Base-by-base conservation (phyloP, 2,797 vertebrate genomes). In the Anableps anableps region DNA sequence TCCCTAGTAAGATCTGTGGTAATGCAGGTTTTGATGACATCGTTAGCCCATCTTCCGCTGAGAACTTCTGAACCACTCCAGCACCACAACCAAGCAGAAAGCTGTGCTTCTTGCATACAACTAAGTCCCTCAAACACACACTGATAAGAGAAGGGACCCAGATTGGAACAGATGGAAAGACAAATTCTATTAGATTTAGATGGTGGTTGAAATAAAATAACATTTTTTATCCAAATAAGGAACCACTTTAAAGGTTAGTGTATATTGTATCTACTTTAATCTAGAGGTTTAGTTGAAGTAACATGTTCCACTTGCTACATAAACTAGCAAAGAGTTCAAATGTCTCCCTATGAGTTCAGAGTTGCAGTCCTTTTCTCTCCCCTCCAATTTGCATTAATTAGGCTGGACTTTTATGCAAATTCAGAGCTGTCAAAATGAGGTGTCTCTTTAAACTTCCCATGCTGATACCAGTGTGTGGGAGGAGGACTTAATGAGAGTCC, bases 371-470 rank as follows among this genome's bases (percentile, higher is more conserved):
- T 77, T 76, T 75, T n/a, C 14, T 36, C 13, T 78, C 26, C 31
- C 29, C 8, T 17, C 26, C 3, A n/a, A 78, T 85, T 72, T 84
- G 79, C 83, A 88, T 80, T 83, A 76, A 84, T 81, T 77, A 86
- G n/a, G 75, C 53, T 21, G 47, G 78, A 86, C 78, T 79, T 82
- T 89, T 76, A 84, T 87, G 85, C 75, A 86, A 86, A 85, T 85
- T 23, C 29, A 0, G n/a, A 64, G 78, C 77, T 76, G 83, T 81
- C n/a, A 72, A 50, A 79, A 58, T 74, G 41, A 87, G 85, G 78
- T 43, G 76, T 41, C 23, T 71, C 70, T 23, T 19, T 11, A 79
- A 88, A 83, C 21, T 53, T 3, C 0, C 55, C 75, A 70, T 45
- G 55, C 34, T 23, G 80, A 60, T 45, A 10, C 38, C 29, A 55